These are phyloP conservation scores for Marasmarcha lunaedactyla DNA, from an alignment of 2,888 invertebrate species.

Conservation along the genomic window DNA sequence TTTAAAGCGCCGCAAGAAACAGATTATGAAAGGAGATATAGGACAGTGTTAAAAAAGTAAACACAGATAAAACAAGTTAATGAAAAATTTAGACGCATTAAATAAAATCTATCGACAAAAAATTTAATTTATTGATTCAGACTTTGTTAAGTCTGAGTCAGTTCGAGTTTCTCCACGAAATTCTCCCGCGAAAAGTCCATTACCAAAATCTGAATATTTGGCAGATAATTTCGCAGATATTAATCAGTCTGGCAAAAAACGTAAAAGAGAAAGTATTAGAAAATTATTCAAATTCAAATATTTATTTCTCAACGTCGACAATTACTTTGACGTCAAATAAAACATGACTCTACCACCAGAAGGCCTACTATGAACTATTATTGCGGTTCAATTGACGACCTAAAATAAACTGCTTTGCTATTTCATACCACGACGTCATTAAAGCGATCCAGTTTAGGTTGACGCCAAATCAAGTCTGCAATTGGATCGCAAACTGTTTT, in stretches of 20 bases:
- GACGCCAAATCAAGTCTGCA: too few relatives aligned
- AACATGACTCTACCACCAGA: too few relatives aligned
- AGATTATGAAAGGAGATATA: constrained; percentile 2
- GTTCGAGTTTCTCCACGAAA: background rate
- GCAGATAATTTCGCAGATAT: background rate
- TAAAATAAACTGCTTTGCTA: too few relatives aligned
- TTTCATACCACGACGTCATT: too few relatives aligned
- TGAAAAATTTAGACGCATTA: constrained; percentile 1
- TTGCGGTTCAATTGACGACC: too few relatives aligned
- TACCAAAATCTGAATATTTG: background rate
- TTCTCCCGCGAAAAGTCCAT: background rate
- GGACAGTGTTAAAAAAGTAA: constrained; percentile 2
- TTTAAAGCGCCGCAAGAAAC: background rate
- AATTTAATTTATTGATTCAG: too few relatives aligned
- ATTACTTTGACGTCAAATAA: too few relatives aligned
- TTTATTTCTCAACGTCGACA: too few relatives aligned
- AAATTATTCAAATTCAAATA: too few relatives aligned
- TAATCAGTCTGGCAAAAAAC: constrained; percentile 1
- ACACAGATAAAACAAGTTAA: background rate
- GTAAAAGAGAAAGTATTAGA: constrained; percentile 1
- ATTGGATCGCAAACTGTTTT: too few relatives aligned
- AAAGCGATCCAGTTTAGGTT: too few relatives aligned
- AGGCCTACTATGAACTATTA: too few relatives aligned
- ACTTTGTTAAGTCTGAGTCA: background rate
- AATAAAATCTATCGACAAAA: constrained; percentile 4